These are phyloP conservation scores for Macroglossus sobrinus DNA, from an alignment of 2,113 vertebrate genomes.

Conservation along the genomic window DNA sequence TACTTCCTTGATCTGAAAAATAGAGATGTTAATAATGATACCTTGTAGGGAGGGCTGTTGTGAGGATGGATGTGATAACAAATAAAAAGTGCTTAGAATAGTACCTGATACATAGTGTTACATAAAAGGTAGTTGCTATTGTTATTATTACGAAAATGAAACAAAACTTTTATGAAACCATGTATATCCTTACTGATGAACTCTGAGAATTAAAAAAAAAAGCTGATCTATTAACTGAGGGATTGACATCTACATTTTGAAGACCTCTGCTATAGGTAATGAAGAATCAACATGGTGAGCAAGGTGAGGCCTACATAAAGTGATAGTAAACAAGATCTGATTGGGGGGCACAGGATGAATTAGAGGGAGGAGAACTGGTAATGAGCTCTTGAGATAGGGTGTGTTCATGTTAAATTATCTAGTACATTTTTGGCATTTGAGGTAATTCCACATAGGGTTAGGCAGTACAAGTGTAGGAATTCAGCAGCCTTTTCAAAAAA, in stretches of 20 bases:
- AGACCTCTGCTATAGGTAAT: background rate
- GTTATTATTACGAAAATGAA: background rate
- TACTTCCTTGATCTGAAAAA: slow-evolving; percentile 23
- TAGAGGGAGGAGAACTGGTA: background rate
- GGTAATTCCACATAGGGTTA: background rate
- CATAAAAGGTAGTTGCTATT: background rate
- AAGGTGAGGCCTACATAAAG: background rate
- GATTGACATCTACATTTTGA: background rate
- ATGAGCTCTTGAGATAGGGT: background rate
- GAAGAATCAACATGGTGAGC: background rate
- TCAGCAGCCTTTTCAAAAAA: background rate
- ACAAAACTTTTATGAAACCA: background rate
- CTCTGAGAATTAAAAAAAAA: background rate
- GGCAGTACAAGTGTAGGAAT: background rate
- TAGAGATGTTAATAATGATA: background rate
- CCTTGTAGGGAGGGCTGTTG: background rate
- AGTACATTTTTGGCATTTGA: background rate
- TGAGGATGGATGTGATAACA: background rate
- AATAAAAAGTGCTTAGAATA: background rate
- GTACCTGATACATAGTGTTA: background rate
- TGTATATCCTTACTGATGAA: background rate
- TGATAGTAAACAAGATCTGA: background rate
- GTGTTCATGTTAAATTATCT: background rate
- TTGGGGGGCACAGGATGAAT: background rate
- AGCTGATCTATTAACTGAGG: background rate